Percentiles rank a stretch among this genome's conserved stretches.
Conservation (phyloP, 2,888 invertebrate genomes). For the Ennomos quercinarius region DNA sequence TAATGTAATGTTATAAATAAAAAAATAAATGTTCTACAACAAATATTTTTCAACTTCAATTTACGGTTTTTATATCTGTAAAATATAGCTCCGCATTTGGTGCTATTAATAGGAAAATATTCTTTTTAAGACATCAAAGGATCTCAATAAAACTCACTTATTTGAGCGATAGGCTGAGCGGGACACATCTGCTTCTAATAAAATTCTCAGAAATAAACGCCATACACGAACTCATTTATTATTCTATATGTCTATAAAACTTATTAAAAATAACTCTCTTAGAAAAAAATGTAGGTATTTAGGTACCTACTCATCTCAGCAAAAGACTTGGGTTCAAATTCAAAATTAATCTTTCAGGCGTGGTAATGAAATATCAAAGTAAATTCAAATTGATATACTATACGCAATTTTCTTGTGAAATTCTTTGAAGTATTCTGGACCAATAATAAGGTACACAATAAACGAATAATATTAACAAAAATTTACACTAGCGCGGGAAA, state of each 20-base stretch:
- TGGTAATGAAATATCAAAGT: background rate
- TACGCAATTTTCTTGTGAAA: background rate
- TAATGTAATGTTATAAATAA: too few relatives aligned
- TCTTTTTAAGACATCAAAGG: conserved; percentile 74
- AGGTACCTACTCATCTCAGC: background rate
- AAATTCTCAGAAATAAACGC: conserved; percentile 66
- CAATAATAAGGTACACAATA: too few relatives aligned
- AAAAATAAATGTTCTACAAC: too few relatives aligned
- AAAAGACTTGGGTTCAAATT: conserved; percentile 7
- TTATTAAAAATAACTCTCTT: conserved; percentile 1
- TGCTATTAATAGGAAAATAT: conserved; percentile 64
- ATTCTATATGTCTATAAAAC: conserved; percentile 44
- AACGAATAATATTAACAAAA: too few relatives aligned
- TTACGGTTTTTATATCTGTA: too few relatives aligned
- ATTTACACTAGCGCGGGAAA: too few relatives aligned
- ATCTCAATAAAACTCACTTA: conserved; percentile 70
- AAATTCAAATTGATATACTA: conserved; percentile 5
- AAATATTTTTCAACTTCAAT: too few relatives aligned
- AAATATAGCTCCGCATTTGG: too few relatives aligned
- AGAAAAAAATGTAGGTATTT: too few relatives aligned
- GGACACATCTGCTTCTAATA: conserved; percentile 73
- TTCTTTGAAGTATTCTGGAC: too few relatives aligned
- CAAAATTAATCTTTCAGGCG: background rate
- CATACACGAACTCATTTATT: conserved; percentile 56
- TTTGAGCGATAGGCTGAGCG: conserved; percentile 64